Evolutionary conservation across 1,140 invertebrate species (phyloP).

Genomic region (Achroia grisella): DNA sequence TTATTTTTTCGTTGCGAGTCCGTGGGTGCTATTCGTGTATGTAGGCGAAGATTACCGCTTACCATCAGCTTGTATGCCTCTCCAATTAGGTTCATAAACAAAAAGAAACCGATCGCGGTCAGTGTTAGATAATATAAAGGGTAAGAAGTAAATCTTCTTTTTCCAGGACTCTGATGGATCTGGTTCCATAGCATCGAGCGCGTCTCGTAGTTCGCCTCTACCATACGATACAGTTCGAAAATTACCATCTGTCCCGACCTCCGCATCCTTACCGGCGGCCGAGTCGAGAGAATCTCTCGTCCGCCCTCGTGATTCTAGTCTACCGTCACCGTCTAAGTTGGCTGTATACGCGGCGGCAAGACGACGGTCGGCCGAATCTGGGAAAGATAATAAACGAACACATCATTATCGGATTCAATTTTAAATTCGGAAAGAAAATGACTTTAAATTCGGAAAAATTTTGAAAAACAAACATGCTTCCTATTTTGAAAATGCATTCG

Average conservation of each 20-base stretch:
- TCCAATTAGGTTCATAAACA: too few relatives aligned
- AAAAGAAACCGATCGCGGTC: too few relatives aligned
- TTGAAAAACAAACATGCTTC: too few relatives aligned
- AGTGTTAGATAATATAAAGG: too few relatives aligned
- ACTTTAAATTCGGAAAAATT: too few relatives aligned
- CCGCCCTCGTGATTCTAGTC: conserved; percentile 67
- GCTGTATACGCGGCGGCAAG: conserved; percentile 72
- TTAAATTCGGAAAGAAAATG: too few relatives aligned
- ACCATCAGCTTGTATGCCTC: too few relatives aligned
- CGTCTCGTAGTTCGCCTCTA: conserved; percentile 54
- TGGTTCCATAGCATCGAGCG: conserved; percentile 58
- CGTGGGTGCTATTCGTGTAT: too few relatives aligned
- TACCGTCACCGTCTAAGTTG: conserved; percentile 76
- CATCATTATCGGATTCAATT: conserved; percentile 83
- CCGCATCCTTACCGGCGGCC: conserved; percentile 63
- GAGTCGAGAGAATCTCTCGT: conserved; percentile 67
- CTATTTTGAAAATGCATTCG: neutral
- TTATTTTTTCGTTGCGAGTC: too few relatives aligned
- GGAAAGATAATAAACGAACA: conserved; percentile 70
- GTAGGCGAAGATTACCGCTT: too few relatives aligned
- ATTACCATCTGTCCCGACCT: conserved; percentile 74
- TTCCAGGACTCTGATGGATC: conserved; percentile 70
- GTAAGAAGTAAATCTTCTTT: neutral
- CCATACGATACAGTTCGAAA: conserved; percentile 75
- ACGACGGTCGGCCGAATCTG: conserved; percentile 74